These are phyloP conservation scores for Brachionus calyciflorus DNA, from an alignment of 1,140 invertebrate genomes.

Conservation along the genomic window DNA sequence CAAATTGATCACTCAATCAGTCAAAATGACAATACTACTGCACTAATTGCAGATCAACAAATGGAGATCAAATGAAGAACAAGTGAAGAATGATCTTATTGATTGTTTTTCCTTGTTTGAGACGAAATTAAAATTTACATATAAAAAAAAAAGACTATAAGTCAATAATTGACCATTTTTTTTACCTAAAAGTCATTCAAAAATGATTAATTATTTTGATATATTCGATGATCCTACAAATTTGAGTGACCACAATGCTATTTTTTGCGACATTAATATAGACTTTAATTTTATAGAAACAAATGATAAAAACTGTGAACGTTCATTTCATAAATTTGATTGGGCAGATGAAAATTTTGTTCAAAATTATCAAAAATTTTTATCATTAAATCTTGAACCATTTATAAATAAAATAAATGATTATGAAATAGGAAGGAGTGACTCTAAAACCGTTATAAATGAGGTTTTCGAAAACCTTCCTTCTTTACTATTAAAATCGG, in stretches of 20 bases:
- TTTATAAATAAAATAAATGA: neutral
- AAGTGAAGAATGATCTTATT: no score
- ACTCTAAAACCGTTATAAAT: no score
- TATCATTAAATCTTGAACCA: neutral
- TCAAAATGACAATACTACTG: neutral
- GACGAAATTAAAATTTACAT: neutral
- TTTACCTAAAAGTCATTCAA: neutral
- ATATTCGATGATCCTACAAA: no score
- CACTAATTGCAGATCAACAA: neutral
- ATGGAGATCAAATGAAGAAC: neutral
- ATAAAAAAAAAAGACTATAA: constrained; percentile 10
- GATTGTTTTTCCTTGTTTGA: neutral
- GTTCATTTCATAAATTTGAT: neutral
- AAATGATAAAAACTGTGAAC: neutral
- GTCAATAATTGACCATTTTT: constrained; percentile 14
- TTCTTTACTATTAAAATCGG: neutral
- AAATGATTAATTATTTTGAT: neutral
- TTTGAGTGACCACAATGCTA: no score
- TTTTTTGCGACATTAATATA: no score
- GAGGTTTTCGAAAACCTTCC: no score
- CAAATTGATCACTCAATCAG: neutral
- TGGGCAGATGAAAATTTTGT: neutral
- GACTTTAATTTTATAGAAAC: neutral
- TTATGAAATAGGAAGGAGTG: neutral
- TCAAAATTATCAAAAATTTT: neutral